Evolutionary conservation across 2,888 invertebrate genomes (phyloP), one percentile per base, ranked within the genome.

Genomic region (Saturnia japonica): DNA sequence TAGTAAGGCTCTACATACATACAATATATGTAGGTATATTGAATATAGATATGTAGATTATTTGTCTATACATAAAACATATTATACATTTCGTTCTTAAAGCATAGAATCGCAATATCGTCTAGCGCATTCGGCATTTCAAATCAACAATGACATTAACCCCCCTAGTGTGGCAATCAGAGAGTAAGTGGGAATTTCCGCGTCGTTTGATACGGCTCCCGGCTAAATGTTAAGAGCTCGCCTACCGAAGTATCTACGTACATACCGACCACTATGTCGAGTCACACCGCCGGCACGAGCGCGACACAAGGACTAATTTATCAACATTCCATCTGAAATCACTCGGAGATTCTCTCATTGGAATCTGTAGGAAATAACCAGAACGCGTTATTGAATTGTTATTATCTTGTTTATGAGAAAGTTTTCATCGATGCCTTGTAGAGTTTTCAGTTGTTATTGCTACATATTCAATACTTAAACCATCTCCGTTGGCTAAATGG

Each of bases 171-270:
- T 91, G 91, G 92, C 91, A 92, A 92, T 92, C 92, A 92, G 88
- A 84, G 89, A 90, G 88, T 92, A 91, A 92, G 91, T 92, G 92
- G 91, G 90, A 89, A 91, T 92, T 92, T 92, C 91, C 92, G 92
- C 91, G 86, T 90, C 92, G 92, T 93, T 92, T 90, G 90, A 85
- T 89, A 86, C 91, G 90, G 87, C 87, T 88, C 88, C 86, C 86
- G 80, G 88, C 90, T 88, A 91, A 91, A 92, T 92, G 91, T 91
- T 92, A 91, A 91, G 92, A 91, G 92, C 87, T 86, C 86, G 82
- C 81, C 81, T 81, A 81, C 77, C 83, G 82, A 82, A 80, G 82
- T 76, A 77, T 75, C 75, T 79, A 84, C 64, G 72, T 76, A 79
- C 80, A 67, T 82, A 81, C 79, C 80, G 82, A 78, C 78, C 82